These are phyloP conservation scores for Erebia palarica DNA, from an alignment of 2,888 invertebrate genomes.

Conservation along the genomic window DNA sequence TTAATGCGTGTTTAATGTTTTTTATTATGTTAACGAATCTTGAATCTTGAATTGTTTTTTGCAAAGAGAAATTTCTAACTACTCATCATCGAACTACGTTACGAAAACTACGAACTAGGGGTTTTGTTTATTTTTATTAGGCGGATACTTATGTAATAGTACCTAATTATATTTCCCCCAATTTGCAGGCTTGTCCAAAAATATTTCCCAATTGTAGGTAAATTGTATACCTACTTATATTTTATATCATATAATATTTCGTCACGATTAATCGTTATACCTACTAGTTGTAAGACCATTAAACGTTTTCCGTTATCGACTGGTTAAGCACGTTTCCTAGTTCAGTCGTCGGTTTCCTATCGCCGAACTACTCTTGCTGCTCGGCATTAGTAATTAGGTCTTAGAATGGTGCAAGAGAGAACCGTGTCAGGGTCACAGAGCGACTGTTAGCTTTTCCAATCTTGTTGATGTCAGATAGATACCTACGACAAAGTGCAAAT, in stretches of 20 bases:
- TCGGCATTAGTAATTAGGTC: slow-evolving; percentile 59
- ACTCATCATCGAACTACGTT: too few species aligned
- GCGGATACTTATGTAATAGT: background rate
- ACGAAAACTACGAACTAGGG: too few species aligned
- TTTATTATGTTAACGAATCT: too few species aligned
- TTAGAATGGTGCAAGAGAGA: slow-evolving; percentile 63
- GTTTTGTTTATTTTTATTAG: background rate
- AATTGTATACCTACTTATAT: background rate
- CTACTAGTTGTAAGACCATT: slow-evolving; percentile 32
- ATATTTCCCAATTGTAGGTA: slow-evolving; percentile 7
- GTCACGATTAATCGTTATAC: slow-evolving; percentile 20
- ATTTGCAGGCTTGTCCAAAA: background rate
- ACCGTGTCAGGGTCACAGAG: slow-evolving; percentile 65
- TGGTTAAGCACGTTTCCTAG: slow-evolving; percentile 53
- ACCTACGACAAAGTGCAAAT: slow-evolving; percentile 16
- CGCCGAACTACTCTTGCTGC: slow-evolving; percentile 54
- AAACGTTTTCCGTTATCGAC: slow-evolving; percentile 53
- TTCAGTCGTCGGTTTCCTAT: slow-evolving; percentile 62
- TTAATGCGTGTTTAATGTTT: too few species aligned
- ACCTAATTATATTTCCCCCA: slow-evolving; percentile 3
- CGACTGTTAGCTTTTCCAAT: slow-evolving; percentile 42
- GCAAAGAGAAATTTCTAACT: too few species aligned
- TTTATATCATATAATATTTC: slow-evolving; percentile 10
- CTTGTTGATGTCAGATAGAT: slow-evolving; percentile 33
- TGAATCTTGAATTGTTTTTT: too few species aligned